Percentiles rank a stretch among this genome's conserved stretches.
Conservation (phyloP, 1,140 invertebrate species). For the Megalopta genalis region DNA sequence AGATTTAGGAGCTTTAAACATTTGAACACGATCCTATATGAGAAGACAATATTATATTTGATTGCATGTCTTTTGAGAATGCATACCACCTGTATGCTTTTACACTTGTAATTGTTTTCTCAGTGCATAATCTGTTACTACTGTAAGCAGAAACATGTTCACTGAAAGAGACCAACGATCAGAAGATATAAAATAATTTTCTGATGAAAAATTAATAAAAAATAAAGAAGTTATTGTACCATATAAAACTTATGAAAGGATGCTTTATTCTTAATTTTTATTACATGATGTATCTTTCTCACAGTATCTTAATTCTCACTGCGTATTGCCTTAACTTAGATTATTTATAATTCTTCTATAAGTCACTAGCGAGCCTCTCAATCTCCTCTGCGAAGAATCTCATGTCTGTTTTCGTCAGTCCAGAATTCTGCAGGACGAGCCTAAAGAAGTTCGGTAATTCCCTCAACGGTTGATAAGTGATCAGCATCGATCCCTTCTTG, state of each 20-base stretch:
- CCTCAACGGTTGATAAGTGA: constrained; percentile 94
- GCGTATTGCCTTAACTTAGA: no score
- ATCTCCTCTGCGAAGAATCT: constrained; percentile 92
- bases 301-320: background rate
- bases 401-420: constrained; percentile 89
- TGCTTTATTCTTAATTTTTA: constrained; percentile 9
- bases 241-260: constrained; percentile 4
- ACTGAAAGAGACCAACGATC: background rate
- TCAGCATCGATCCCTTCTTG: constrained; percentile 95
- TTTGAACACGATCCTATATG: background rate
- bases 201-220: background rate
- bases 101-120: background rate
- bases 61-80: background rate
- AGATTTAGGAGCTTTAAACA: background rate
- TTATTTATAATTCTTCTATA: constrained; percentile 75
- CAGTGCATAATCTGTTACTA: background rate
- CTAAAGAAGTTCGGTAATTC: constrained; percentile 95
- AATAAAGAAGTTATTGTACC: constrained; percentile 5
- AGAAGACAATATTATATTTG: background rate
- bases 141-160: background rate
- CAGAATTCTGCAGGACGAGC: constrained; percentile 94
- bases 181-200: background rate
- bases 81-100: background rate
- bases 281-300: background rate
- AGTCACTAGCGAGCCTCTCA: constrained; percentile 87